Base-by-base conservation (phyloP, 2,113 vertebrate species). In the Ceyx margarethae region DNA sequence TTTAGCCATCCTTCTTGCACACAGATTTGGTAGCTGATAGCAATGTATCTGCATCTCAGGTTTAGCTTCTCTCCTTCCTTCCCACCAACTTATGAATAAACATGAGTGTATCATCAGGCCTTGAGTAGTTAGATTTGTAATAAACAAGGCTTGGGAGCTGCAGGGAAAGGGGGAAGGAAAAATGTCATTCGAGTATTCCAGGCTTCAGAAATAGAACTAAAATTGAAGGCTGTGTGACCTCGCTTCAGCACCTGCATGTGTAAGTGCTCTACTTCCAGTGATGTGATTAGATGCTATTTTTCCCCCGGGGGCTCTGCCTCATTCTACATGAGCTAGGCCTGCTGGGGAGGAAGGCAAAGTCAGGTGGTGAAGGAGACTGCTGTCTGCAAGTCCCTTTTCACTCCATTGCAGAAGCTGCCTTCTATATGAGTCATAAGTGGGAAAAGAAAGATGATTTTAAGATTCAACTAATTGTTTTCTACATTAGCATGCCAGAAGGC, bases 271-370 rank as follows among this genome's bases (percentile, higher is more conserved):
- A 72, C 64, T 89, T 46, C 61, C 85, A 85, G 87, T 3, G n/a
- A 76, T 82, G 81, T 73, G 85, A 91, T 95, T 87, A 92, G 90
- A 94, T 64, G 93, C 91, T 95, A 67, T 85, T 94, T 95, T 94
- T 85, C 90, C 71, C 79, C 46, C 12, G 17, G 67, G 92, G 87
- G 60, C 87, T 91, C 81, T 94, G 94, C 79, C 67, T 92, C 68
- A 26, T 89, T 80, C 81, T 74, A 81, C 62, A 45, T 20, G 54
- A 87, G 87, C 61, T 35, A 31, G 78, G 84, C 74, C 89, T 91
- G 78, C 5, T 92, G 87, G 82, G 72, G 79, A 89, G 78, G 71
- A 60, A 95, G 78, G 87, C 81, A 84, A 56, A 94, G 79, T 76
- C 79, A 82, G 85, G 85, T 64, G 79, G 68, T 0, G 3, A 72